A percentile compares a stretch with the other conserved stretches of the same genome.
Conservation (phyloP, 2,888 invertebrate genomes). For the Drosophila cracens region DNA sequence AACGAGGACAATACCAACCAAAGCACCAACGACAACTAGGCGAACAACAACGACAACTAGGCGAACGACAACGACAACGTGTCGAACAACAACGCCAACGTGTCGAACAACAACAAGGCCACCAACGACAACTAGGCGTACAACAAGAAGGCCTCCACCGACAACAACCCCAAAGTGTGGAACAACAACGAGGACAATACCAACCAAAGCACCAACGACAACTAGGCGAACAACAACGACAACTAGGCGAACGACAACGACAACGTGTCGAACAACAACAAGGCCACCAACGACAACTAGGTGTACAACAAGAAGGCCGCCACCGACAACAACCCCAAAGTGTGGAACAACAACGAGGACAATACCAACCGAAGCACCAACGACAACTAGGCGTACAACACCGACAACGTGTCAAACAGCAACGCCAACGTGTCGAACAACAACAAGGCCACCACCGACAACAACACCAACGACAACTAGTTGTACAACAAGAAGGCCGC, state of each 20-base stretch:
- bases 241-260: too few species aligned
- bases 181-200: not conserved
- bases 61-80: not conserved
- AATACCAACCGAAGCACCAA: not conserved
- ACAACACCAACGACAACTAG: not conserved
- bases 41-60: constrained; percentile 1
- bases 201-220: not conserved
- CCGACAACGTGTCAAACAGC: not conserved
- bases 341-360: too few species aligned
- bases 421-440: not conserved
- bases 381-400: not conserved
- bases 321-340: too few species aligned
- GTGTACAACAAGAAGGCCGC: not conserved
- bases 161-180: too few species aligned
- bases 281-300: too few species aligned
- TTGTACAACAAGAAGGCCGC: too few species aligned
- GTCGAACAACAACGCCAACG: not conserved
- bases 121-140: too few species aligned
- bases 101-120: not conserved
- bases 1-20: not conserved
- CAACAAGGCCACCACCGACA: not conserved
- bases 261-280: too few species aligned
- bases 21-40: not conserved
- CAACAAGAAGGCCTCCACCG: too few species aligned
- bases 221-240: too few species aligned